Percentiles rank a stretch among this genome's conserved stretches.
phyloP scores from a whole-genome alignment of 2,113 vertebrate species.

The Coracopsis vasa region DNA sequence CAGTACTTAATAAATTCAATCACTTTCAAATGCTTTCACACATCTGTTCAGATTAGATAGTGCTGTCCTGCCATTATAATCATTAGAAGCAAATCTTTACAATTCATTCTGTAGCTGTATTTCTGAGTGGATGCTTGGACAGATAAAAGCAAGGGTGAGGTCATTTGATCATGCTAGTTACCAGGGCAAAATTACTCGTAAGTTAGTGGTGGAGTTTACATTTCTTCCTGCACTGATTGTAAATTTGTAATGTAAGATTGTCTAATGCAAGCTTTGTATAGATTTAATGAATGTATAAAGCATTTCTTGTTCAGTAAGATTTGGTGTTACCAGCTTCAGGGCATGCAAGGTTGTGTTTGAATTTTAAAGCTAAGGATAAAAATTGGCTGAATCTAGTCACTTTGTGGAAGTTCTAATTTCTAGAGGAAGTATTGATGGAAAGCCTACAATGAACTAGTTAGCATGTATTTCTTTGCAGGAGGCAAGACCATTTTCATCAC shows the following conservation, averaged over 20 bases:
- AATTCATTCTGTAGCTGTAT: not conserved
- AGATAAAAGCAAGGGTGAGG: not conserved
- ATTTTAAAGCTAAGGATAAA: not conserved
- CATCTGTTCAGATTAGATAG: not conserved
- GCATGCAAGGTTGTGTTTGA: not conserved
- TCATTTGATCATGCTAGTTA: not conserved
- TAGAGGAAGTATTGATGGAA: not conserved
- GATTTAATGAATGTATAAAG: not conserved
- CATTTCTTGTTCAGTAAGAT: not conserved
- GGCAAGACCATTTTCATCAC: not conserved
- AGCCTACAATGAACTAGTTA: not conserved
- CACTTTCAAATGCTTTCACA: not conserved
- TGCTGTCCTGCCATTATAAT: not conserved
- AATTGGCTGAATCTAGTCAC: not conserved
- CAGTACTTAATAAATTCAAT: not conserved
- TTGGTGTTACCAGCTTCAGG: not conserved
- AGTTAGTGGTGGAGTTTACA: not conserved
- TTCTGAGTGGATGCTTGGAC: not conserved
- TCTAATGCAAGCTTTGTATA: slow-evolving; percentile 5
- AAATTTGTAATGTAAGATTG: slow-evolving; percentile 37
- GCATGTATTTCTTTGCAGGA: not conserved
- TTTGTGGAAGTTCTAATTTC: not conserved
- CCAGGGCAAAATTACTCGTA: not conserved
- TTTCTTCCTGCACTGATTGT: slow-evolving; percentile 9
- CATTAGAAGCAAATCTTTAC: not conserved